Evolutionary conservation across 2,113 vertebrate genomes (phyloP).

Genomic region (Poeciliopsis turrubarensis): DNA sequence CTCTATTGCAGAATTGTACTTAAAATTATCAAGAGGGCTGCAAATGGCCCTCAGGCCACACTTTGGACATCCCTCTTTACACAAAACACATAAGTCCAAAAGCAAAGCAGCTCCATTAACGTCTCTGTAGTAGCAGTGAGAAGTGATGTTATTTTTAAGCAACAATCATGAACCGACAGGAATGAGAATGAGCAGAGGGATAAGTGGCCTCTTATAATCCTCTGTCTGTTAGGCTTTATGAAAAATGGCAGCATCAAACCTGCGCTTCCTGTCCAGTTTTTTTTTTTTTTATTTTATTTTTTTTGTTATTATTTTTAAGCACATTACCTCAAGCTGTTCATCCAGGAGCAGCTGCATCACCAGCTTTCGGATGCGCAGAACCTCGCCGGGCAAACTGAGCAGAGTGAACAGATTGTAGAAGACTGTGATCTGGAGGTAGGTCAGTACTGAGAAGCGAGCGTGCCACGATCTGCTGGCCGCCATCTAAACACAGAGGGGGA

Average conservation of each 20-base stretch:
- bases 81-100: background rate
- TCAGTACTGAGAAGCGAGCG: constrained; percentile 90
- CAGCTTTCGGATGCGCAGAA: constrained; percentile 85
- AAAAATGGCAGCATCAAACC: constrained; percentile 30
- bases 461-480: constrained; percentile 94
- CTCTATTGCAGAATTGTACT: too few species aligned
- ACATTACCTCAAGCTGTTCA: constrained; percentile 92
- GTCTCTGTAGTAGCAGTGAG: constrained; percentile 21
- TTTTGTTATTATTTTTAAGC: background rate
- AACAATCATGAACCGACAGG: constrained; percentile 37
- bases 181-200: constrained; percentile 50
- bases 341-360: constrained; percentile 92
- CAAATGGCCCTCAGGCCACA: too few species aligned
- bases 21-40: too few species aligned
- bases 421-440: constrained; percentile 97
- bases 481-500: constrained; percentile 76
- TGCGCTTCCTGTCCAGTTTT: background rate
- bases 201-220: constrained; percentile 55
- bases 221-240: constrained; percentile 30
- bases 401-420: constrained; percentile 98
- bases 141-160: constrained; percentile 50
- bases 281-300: too few species aligned
- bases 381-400: constrained; percentile 86
- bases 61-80: background rate
- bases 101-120: constrained; percentile 10